phyloP scores from a whole-genome alignment of 1,140 invertebrate species.

The Heliconius nattereri region DNA sequence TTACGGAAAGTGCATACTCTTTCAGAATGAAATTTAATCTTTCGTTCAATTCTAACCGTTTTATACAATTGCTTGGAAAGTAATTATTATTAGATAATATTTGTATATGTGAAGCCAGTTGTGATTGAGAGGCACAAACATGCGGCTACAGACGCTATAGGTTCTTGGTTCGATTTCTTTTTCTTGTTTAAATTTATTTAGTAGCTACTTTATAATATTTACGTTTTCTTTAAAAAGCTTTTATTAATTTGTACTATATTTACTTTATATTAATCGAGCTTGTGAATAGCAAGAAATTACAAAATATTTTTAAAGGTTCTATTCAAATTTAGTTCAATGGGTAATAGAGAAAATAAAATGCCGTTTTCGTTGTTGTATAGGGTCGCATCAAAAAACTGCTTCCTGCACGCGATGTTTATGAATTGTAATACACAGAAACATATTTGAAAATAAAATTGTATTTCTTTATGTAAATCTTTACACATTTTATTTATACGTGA shows the following conservation, averaged over 20 bases:
- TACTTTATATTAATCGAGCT: background rate
- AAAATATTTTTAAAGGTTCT: too few relatives aligned
- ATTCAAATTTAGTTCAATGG: background rate
- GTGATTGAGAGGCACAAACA: too few relatives aligned
- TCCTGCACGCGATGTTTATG: too few relatives aligned
- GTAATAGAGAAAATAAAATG: background rate
- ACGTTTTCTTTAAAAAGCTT: background rate
- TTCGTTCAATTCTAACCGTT: background rate
- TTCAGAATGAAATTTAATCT: background rate
- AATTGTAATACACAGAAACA: too few relatives aligned
- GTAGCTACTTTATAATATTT: background rate
- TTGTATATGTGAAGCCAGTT: too few relatives aligned
- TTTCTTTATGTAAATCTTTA: too few relatives aligned
- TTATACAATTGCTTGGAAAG: background rate
- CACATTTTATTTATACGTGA: too few relatives aligned
- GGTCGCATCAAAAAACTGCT: background rate
- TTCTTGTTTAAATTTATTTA: too few relatives aligned
- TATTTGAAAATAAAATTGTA: too few relatives aligned
- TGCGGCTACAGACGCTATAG: too few relatives aligned
- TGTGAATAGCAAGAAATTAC: background rate
- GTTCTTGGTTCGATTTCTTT: too few relatives aligned
- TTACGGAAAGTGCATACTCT: conserved; percentile 5
- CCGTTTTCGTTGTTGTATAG: background rate
- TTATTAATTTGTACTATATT: background rate
- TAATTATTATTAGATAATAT: background rate